phyloP scores from a whole-genome alignment of 2,888 invertebrate species.

The Himalopsyche tibetana region DNA sequence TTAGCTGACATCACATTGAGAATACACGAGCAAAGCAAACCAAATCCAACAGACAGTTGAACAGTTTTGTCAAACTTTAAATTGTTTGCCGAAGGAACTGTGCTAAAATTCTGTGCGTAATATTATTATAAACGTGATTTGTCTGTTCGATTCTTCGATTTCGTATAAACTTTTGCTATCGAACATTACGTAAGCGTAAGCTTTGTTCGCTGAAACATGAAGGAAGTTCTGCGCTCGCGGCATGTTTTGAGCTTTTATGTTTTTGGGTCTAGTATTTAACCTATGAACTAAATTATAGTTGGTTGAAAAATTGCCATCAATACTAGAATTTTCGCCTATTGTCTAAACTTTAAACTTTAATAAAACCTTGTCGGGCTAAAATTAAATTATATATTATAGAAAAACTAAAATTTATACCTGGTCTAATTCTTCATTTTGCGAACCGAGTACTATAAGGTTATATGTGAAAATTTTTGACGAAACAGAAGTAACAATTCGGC shows the following conservation, averaged over 20 bases:
- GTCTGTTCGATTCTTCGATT: conserved; percentile 31
- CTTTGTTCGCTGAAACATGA: background rate
- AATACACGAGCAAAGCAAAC: conserved; percentile 11
- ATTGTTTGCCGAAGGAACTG: conserved; percentile 29
- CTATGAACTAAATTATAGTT: too few relatives aligned
- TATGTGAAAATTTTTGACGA: too few relatives aligned
- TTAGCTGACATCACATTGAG: background rate
- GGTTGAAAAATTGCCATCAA: too few relatives aligned
- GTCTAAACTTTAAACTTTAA: too few relatives aligned
- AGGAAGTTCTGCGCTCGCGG: conserved; percentile 17
- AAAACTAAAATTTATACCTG: too few relatives aligned
- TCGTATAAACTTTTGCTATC: background rate
- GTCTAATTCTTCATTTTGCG: too few relatives aligned
- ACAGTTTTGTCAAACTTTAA: conserved; percentile 28
- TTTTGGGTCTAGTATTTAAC: background rate
- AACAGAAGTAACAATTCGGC: too few relatives aligned
- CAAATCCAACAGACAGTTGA: background rate
- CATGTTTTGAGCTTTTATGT: conserved; percentile 49
- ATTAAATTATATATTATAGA: too few relatives aligned
- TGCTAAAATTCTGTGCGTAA: conserved; percentile 8
- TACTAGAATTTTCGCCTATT: too few relatives aligned
- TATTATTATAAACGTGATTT: conserved; percentile 25
- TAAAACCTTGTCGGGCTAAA: too few relatives aligned
- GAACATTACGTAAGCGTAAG: background rate
- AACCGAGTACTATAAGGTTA: too few relatives aligned